Conservation (phyloP, 1,140 invertebrate species). For the Chlorops oryzae region DNA sequence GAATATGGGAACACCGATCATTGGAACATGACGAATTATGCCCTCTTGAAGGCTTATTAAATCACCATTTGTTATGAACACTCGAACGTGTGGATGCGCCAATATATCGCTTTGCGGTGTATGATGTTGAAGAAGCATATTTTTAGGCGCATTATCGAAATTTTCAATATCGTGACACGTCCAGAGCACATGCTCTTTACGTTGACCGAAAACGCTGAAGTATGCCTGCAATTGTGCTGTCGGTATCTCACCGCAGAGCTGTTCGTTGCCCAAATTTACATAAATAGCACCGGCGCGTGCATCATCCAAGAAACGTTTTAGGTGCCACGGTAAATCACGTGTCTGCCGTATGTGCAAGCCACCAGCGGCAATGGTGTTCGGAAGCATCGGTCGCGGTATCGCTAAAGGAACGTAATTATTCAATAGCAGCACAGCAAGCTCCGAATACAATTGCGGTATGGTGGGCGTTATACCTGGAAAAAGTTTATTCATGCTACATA, state of each 20-base stretch:
- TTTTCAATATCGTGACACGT: slow-evolving; percentile 49
- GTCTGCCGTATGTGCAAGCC: slow-evolving; percentile 40
- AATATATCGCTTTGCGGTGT: slow-evolving; percentile 56
- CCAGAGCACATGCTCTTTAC: slow-evolving; percentile 52
- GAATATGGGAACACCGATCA: slow-evolving; percentile 52
- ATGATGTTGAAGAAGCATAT: slow-evolving; percentile 50
- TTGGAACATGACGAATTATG: slow-evolving; percentile 51
- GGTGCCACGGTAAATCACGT: slow-evolving; percentile 45
- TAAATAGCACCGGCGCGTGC: slow-evolving; percentile 53
- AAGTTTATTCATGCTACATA: too few species aligned
- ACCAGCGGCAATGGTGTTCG: slow-evolving; percentile 40
- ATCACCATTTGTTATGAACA: slow-evolving; percentile 55
- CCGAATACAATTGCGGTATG: slow-evolving; percentile 48
- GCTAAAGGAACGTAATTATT: slow-evolving; percentile 44
- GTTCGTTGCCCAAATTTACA: slow-evolving; percentile 50
- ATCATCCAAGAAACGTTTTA: slow-evolving; percentile 47
- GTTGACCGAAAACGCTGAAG: slow-evolving; percentile 39
- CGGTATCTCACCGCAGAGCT: slow-evolving; percentile 33
- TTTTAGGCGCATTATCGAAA: slow-evolving; percentile 43
- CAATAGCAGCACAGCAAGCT: slow-evolving; percentile 43
- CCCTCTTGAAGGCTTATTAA: slow-evolving; percentile 52
- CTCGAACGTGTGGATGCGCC: slow-evolving; percentile 47
- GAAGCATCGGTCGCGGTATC: slow-evolving; percentile 29
- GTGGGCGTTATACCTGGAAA: slow-evolving; percentile 31
- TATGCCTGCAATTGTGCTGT: slow-evolving; percentile 42